A percentile compares a stretch with the other conserved stretches of the same genome.
phyloP scores from a whole-genome alignment of 2,888 invertebrate genomes.

The Scaptomyza caliginosa region DNA sequence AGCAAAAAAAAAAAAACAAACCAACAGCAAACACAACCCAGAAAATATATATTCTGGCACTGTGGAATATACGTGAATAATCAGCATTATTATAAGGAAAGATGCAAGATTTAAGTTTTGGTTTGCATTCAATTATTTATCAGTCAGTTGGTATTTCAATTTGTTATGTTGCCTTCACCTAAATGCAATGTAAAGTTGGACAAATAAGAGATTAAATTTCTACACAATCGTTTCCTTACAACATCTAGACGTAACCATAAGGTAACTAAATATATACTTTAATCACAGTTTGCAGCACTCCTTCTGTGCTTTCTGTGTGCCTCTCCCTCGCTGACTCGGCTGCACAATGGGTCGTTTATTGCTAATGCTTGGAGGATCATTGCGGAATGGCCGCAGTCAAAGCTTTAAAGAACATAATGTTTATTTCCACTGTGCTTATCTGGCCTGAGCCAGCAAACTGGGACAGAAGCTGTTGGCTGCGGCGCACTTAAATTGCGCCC shows the following conservation, averaged over 20 bases:
- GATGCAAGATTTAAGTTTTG: neutral
- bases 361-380: constrained; percentile 58
- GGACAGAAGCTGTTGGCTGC: constrained; percentile 22
- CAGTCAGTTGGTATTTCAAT: neutral
- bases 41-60: constrained; percentile 33
- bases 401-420: constrained; percentile 52
- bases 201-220: neutral
- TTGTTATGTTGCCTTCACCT: neutral
- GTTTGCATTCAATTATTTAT: neutral
- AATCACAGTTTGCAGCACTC: neutral
- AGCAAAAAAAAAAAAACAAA: constrained; percentile 12
- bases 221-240: neutral
- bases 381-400: constrained; percentile 40
- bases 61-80: constrained; percentile 36
- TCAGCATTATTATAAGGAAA: neutral
- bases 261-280: constrained; percentile 4
- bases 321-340: neutral
- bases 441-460: constrained; percentile 44
- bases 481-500: constrained; percentile 66
- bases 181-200: neutral
- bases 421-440: constrained; percentile 77
- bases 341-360: constrained; percentile 36
- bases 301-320: neutral
- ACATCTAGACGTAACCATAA: neutral
- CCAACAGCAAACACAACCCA: constrained; percentile 5